These are phyloP conservation scores for Guaruba guarouba DNA, from an alignment of 2,113 vertebrate species.

Conservation along the genomic window DNA sequence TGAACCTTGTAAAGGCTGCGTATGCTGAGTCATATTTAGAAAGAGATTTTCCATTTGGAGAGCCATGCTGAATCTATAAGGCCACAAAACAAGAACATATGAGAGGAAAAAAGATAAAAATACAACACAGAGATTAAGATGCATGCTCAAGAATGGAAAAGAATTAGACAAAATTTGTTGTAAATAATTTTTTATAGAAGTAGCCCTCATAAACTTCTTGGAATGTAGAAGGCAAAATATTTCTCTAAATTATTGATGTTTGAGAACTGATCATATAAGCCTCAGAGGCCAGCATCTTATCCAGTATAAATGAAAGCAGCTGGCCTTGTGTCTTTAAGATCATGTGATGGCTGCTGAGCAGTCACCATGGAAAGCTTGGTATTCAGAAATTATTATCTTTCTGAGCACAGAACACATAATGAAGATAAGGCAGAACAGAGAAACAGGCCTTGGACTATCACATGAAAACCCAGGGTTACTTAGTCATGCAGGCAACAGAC, in stretches of 20 bases:
- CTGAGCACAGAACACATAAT: background rate
- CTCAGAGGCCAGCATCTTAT: background rate
- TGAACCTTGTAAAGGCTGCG: background rate
- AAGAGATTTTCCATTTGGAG: slow-evolving; percentile 11
- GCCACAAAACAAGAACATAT: background rate
- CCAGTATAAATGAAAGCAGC: slow-evolving; percentile 20
- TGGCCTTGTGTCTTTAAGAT: slow-evolving; percentile 7
- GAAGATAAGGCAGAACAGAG: background rate
- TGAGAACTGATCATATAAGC: background rate
- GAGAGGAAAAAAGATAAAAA: background rate
- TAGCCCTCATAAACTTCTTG: background rate
- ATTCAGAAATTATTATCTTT: slow-evolving; percentile 16
- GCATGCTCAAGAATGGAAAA: background rate
- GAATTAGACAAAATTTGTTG: background rate
- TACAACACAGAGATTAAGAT: background rate
- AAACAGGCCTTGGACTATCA: background rate
- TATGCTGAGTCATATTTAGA: background rate
- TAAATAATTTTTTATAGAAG: slow-evolving; percentile 1
- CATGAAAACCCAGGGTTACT: background rate
- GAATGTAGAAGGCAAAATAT: background rate
- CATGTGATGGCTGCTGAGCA: background rate
- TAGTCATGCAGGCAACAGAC: background rate
- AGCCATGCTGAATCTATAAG: background rate
- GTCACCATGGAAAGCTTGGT: background rate
- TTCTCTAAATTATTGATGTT: slow-evolving; percentile 12